Conservation (phyloP, 2,888 invertebrate species). For the Cenopis cana region DNA sequence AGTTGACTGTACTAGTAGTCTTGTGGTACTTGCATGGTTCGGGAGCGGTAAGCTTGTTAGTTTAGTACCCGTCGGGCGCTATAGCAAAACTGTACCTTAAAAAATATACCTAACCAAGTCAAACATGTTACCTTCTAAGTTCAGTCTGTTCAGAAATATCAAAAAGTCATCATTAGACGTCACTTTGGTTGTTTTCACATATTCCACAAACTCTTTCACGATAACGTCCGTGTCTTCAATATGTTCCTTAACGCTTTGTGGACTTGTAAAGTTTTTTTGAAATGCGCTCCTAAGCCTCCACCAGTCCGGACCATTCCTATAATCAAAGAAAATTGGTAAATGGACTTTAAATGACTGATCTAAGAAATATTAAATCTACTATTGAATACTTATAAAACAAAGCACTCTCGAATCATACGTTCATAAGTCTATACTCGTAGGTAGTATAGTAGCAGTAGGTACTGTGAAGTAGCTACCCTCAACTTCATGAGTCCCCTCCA, state of each 20-base stretch:
- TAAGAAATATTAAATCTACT: too few relatives aligned
- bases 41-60: too few relatives aligned
- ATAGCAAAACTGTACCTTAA: too few relatives aligned
- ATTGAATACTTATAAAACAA: too few relatives aligned
- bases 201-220: constrained; percentile 87
- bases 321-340: constrained; percentile 49
- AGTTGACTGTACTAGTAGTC: too few relatives aligned
- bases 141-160: constrained; percentile 88
- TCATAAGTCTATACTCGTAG: too few relatives aligned
- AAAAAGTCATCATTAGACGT: constrained; percentile 85
- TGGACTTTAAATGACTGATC: too few relatives aligned
- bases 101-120: neutral
- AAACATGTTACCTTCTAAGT: constrained; percentile 89
- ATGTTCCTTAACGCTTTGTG: constrained; percentile 88
- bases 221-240: constrained; percentile 87
- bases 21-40: too few relatives aligned
- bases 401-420: too few relatives aligned
- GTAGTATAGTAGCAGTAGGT: too few relatives aligned
- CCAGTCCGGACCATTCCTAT: constrained; percentile 94
- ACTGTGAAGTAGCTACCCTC: neutral
- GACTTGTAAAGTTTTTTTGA: constrained; percentile 91
- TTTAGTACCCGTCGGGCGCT: too few relatives aligned
- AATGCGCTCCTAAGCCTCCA: constrained; percentile 90
- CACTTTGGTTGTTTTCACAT: constrained; percentile 62
- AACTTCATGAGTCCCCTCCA: too few relatives aligned